Base-by-base conservation (phyloP, 2,888 invertebrate species). In the Liodrosophila aerea region DNA sequence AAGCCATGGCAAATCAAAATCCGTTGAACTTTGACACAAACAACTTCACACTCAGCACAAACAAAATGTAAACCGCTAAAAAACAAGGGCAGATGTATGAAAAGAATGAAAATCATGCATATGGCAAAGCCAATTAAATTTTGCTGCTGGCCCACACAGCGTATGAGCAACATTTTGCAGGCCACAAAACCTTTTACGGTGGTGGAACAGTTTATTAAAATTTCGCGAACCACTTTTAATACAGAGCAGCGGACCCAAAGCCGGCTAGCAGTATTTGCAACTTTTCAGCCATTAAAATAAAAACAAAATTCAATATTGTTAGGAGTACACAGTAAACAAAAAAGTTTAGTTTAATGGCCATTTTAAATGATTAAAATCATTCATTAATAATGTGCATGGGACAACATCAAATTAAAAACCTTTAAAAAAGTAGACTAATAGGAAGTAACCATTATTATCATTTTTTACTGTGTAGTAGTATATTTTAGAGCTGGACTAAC, bases 81-180 rank as follows among this genome's bases (percentile, higher is more conserved):
- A 44, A 34, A 7, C 13, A 29, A 34, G n/a, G n/a, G n/a, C n/a
- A n/a, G n/a, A n/a, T n/a, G n/a, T n/a, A n/a, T n/a, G n/a, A n/a
- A n/a, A n/a, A n/a, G n/a, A n/a, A n/a, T n/a, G n/a, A n/a, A n/a
- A 36, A 22, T 22, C 22, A 16, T n/a, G 30, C 43, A 34, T 47
- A 43, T 27, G 51, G 73, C 45, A 69, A n/a, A 50, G 64, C 80
- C 87, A 81, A 85, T 85, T 85, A 86, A 86, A 80, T 74, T 65
- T 61, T 66, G 51, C 71, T 56, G 45, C 47, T 37, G 63, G 71
- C 75, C 37, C 61, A 74, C 60, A 65, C 45, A 75, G 61, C 75
- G 85, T 68, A 82, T 85, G 76, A 64, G 86, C 64, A 74, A 85
- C 77, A 57, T 43, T 22, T 22, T 33, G 51, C 34, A 7, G 31